Evolutionary conservation across 2,113 vertebrate genomes (phyloP).

Genomic region (Phylloscopus whistleri): DNA sequence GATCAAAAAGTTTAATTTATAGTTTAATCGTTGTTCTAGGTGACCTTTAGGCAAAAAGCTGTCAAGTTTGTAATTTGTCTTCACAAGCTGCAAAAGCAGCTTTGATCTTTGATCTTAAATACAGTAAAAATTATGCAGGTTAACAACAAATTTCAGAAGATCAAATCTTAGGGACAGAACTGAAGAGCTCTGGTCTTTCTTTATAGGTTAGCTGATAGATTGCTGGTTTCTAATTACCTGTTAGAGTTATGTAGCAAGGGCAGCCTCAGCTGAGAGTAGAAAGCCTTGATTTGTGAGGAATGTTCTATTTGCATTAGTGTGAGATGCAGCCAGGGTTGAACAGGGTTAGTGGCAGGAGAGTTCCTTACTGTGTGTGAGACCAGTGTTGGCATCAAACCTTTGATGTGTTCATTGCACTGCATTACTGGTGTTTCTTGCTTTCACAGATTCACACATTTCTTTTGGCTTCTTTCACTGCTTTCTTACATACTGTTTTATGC

Average conservation of each 20-base stretch:
- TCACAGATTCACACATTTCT: neutral
- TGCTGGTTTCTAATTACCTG: neutral
- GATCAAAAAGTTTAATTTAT: neutral
- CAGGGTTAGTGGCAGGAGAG: neutral
- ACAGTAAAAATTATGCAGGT: neutral
- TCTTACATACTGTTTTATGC: neutral
- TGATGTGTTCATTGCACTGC: neutral
- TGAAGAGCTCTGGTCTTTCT: neutral
- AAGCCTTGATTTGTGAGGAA: neutral
- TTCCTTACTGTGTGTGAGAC: neutral
- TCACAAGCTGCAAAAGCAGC: neutral
- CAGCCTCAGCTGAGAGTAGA: neutral
- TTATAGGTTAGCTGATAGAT: neutral
- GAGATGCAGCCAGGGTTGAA: neutral
- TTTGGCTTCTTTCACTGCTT: neutral
- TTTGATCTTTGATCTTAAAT: neutral
- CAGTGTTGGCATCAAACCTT: neutral
- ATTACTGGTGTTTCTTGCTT: neutral
- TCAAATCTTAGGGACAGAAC: neutral
- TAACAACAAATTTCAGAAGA: neutral
- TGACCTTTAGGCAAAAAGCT: neutral
- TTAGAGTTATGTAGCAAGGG: neutral
- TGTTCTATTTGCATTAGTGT: neutral
- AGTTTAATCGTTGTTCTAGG: neutral
- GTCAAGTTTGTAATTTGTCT: neutral